Evolutionary conservation across 2,797 vertebrate genomes (phyloP).

Genomic region (Esox masquinongy): DNA sequence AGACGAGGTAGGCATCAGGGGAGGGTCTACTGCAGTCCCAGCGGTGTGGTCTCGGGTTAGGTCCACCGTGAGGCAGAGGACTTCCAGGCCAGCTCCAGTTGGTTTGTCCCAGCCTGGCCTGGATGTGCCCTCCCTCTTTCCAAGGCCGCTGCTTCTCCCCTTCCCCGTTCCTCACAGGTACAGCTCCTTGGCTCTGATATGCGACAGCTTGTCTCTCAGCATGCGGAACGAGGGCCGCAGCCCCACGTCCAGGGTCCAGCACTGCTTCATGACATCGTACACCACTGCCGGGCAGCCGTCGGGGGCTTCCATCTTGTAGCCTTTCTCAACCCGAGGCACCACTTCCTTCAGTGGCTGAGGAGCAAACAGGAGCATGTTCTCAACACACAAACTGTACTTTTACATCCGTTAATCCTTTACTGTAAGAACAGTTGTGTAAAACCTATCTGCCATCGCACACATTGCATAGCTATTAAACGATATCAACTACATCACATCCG

Average conservation of each 20-base stretch:
- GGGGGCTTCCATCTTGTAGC: constrained; percentile 96
- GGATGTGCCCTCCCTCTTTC: constrained; percentile 5
- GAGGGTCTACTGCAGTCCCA: constrained; percentile 7
- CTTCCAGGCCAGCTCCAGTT: constrained; percentile 3
- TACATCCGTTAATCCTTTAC: neutral
- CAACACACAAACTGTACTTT: neutral
- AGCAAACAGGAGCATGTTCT: neutral
- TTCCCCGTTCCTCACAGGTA: constrained; percentile 79
- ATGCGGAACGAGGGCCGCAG: constrained; percentile 89
- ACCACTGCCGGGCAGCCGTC: constrained; percentile 89
- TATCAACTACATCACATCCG: neutral
- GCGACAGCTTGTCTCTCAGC: constrained; percentile 92
- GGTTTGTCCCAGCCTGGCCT: neutral
- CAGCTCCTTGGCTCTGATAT: constrained; percentile 92
- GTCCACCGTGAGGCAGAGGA: neutral
- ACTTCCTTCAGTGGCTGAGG: constrained; percentile 91
- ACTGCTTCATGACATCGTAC: constrained; percentile 97
- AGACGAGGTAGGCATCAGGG: neutral
- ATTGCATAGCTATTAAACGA: neutral
- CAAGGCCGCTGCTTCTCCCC: neutral
- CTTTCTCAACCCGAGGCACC: constrained; percentile 93
- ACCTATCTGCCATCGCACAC: neutral
- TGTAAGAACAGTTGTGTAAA: neutral
- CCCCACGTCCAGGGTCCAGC: constrained; percentile 89
- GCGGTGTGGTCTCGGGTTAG: constrained; percentile 27